phyloP scores from a whole-genome alignment of 2,113 vertebrate species.

The Platycercus adscitus region DNA sequence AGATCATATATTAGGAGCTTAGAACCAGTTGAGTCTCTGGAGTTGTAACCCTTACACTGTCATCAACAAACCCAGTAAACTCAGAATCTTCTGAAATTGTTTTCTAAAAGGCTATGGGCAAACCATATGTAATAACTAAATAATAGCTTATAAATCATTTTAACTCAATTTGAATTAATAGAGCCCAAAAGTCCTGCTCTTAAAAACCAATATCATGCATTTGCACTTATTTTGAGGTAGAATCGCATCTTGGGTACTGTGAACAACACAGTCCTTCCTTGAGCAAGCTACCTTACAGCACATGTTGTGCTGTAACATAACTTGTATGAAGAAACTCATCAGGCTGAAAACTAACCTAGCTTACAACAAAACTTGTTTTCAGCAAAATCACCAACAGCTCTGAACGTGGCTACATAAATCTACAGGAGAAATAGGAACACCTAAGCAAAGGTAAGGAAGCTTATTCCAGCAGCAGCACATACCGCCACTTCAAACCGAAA shows the following conservation, averaged over 20 bases:
- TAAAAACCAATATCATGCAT: neutral
- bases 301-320: neutral
- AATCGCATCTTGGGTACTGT: neutral
- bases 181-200: neutral
- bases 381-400: neutral
- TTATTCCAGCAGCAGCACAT: neutral
- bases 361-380: neutral
- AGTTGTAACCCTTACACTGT: neutral
- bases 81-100: neutral
- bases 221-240: neutral
- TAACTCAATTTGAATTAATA: neutral
- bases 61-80: neutral
- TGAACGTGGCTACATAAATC: neutral
- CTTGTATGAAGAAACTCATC: neutral
- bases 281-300: neutral
- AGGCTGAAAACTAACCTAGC: neutral
- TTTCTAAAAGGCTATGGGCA: neutral
- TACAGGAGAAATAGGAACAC: neutral
- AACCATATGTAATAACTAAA: neutral
- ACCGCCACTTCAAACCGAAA: neutral
- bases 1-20: neutral
- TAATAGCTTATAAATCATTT: neutral
- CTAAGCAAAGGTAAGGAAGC: neutral
- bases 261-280: neutral
- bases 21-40: neutral